Percentiles rank a stretch among this genome's conserved stretches.
These are phyloP conservation scores for Agapostemon virescens DNA, from an alignment of 2,888 invertebrate species.

Conservation along the genomic window DNA sequence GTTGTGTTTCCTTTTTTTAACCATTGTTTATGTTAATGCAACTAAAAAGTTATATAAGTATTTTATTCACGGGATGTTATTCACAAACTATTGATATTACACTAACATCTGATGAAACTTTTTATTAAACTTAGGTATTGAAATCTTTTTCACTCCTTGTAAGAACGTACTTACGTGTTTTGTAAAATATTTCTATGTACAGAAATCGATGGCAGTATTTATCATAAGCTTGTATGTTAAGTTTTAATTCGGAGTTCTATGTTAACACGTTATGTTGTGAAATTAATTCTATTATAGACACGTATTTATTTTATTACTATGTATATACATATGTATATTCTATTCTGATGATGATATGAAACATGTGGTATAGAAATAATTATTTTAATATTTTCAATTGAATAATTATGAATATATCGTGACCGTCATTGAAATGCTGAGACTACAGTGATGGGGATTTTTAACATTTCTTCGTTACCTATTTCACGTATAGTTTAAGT, in stretches of 20 bases:
- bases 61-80: neutral
- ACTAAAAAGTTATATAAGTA: neutral
- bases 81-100: conserved; percentile 7
- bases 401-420: conserved; percentile 5
- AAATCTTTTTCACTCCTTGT: conserved; percentile 15
- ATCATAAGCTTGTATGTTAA: conserved; percentile 46
- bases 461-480: neutral
- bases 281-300: conserved; percentile 42
- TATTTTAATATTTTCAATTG: conserved; percentile 32
- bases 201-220: conserved; percentile 42
- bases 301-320: conserved; percentile 45
- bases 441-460: neutral
- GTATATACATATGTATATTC: conserved; percentile 41
- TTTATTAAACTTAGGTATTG: conserved; percentile 15
- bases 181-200: conserved; percentile 38
- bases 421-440: conserved; percentile 21
- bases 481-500: neutral
- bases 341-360: neutral
- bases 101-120: neutral
- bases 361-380: conserved; percentile 15
- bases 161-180: conserved; percentile 35
- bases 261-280: conserved; percentile 44
- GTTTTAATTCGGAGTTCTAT: conserved; percentile 45
- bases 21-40: conserved; percentile 9
- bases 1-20: conserved; percentile 4